Conservation (phyloP, 2,113 vertebrate genomes). For the Dolichallabes microphthalmus region DNA sequence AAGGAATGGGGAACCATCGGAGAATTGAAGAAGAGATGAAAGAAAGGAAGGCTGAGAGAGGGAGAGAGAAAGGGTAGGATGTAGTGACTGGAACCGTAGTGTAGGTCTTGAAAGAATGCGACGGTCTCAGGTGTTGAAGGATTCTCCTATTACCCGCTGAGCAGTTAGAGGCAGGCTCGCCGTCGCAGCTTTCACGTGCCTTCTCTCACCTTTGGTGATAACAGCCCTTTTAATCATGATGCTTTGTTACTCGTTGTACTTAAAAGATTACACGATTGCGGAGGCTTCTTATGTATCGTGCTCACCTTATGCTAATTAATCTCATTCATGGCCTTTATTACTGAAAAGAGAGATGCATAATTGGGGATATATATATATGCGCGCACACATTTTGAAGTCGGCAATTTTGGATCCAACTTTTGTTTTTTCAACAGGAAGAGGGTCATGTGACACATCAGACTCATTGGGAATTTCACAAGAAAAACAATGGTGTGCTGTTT, state of each 20-base stretch:
- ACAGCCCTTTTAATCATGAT: slow-evolving; percentile 16
- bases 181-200: slow-evolving; percentile 51
- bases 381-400: too few species aligned
- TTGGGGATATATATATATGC: too few species aligned
- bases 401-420: too few species aligned
- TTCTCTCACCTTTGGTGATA: slow-evolving; percentile 33
- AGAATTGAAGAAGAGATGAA: slow-evolving; percentile 61
- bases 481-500: too few species aligned
- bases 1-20: slow-evolving; percentile 32
- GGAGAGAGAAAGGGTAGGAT: not conserved
- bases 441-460: too few species aligned
- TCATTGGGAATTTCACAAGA: too few species aligned
- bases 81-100: slow-evolving; percentile 29
- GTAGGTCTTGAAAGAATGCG: slow-evolving; percentile 35
- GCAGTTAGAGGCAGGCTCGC: slow-evolving; percentile 73
- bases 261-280: slow-evolving; percentile 32
- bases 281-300: not conserved
- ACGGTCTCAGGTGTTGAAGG: slow-evolving; percentile 87
- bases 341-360: slow-evolving; percentile 24
- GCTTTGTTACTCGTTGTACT: slow-evolving; percentile 27
- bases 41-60: slow-evolving; percentile 61
- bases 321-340: slow-evolving; percentile 5
- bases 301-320: slow-evolving; percentile 46
- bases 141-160: slow-evolving; percentile 73
- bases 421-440: too few species aligned